A percentile compares a stretch with the other conserved stretches of the same genome.
Evolutionary conservation across 64 coral and sea anemone genomes (phyloP).

Genomic region (Actinia equina): DNA sequence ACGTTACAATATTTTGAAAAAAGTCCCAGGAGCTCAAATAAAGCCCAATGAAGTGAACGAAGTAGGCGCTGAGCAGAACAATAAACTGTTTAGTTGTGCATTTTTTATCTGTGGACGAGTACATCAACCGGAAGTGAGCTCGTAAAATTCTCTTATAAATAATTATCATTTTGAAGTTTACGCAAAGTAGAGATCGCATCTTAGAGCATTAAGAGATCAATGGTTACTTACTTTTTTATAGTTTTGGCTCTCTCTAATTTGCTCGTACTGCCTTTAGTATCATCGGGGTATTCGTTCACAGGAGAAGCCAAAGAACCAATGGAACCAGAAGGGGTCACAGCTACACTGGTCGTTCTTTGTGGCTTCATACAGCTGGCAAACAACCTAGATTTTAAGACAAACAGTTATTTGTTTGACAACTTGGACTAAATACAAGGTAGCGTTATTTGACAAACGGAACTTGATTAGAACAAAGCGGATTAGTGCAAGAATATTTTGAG

Average conservation of each 20-base stretch:
- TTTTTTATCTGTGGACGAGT: neutral
- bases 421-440: neutral
- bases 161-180: neutral
- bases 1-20: neutral
- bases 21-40: neutral
- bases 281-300: too few relatives aligned
- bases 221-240: slow-evolving; percentile 46
- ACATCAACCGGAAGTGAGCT: slow-evolving; percentile 22
- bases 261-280: slow-evolving; percentile 3
- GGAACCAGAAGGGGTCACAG: slow-evolving; percentile 26
- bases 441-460: neutral
- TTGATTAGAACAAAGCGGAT: neutral
- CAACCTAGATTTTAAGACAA: neutral
- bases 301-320: slow-evolving; percentile 9
- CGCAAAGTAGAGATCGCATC: neutral
- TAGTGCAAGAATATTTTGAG: neutral
- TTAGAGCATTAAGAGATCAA: slow-evolving; percentile 10
- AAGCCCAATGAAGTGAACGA: neutral
- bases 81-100: neutral
- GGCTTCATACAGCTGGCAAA: slow-evolving; percentile 11
- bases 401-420: neutral
- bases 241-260: slow-evolving; percentile 28
- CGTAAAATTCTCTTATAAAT: neutral
- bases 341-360: slow-evolving; percentile 11
- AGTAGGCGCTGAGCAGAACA: neutral